Conservation (phyloP, 1,140 invertebrate species). For the Drosophila hydei region DNA sequence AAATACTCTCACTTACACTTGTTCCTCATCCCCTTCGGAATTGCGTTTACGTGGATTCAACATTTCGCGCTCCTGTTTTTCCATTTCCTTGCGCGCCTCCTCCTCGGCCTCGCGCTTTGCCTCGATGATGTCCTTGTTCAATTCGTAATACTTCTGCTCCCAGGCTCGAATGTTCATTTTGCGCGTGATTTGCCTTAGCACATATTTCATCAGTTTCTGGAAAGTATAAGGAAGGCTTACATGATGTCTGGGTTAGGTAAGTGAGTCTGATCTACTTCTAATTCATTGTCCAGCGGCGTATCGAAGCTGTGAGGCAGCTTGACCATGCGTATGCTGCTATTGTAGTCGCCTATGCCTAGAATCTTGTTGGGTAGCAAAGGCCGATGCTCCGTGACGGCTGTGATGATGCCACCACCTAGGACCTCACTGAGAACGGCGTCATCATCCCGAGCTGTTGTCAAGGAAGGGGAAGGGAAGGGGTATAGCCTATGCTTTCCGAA, state of each 20-base stretch:
- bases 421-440: slow-evolving; percentile 84
- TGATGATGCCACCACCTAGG: slow-evolving; percentile 84
- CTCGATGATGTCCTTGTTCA: slow-evolving; percentile 81
- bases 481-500: no score
- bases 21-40: slow-evolving; percentile 21
- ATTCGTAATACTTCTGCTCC: slow-evolving; percentile 77
- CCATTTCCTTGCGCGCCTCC: slow-evolving; percentile 72
- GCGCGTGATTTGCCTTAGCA: slow-evolving; percentile 64
- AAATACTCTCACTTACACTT: slow-evolving; percentile 23
- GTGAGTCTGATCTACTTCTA: slow-evolving; percentile 29
- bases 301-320: slow-evolving; percentile 85
- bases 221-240: background rate
- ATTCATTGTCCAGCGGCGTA: slow-evolving; percentile 59
- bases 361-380: slow-evolving; percentile 85
- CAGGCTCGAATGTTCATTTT: slow-evolving; percentile 70
- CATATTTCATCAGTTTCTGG: slow-evolving; percentile 56
- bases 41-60: slow-evolving; percentile 42
- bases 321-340: slow-evolving; percentile 87
- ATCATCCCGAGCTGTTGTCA: slow-evolving; percentile 83
- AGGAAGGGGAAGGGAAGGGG: no score
- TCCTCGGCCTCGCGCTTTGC: slow-evolving; percentile 69
- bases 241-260: background rate
- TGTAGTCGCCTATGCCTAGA: slow-evolving; percentile 86
- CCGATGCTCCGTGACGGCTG: slow-evolving; percentile 85
- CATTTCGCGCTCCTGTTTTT: slow-evolving; percentile 64